Conservation (phyloP, 2,113 vertebrate genomes). For the Rhegmatorhina hoffmannsi region DNA sequence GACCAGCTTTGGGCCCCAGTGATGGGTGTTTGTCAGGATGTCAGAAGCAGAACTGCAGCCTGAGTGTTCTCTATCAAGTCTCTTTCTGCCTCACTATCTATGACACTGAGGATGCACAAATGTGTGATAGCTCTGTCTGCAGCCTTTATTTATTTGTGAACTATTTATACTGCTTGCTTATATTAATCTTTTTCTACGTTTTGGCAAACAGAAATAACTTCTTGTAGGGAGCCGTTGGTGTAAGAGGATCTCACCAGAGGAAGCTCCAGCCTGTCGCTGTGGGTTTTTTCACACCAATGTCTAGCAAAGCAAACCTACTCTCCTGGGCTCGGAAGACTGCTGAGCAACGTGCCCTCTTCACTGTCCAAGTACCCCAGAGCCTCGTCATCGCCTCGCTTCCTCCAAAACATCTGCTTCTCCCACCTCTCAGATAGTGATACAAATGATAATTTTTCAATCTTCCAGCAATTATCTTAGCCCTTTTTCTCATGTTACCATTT, state of each 20-base stretch:
- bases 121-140: background rate
- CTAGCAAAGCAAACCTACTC: background rate
- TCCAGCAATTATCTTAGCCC: constrained; percentile 9
- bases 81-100: background rate
- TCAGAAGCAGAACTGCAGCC: background rate
- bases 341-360: background rate
- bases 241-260: background rate
- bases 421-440: background rate
- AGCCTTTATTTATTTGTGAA: background rate
- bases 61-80: background rate
- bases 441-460: constrained; percentile 40
- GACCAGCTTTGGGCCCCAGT: background rate
- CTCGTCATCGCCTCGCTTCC: background rate
- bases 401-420: constrained; percentile 10
- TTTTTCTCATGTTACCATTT: constrained; percentile 42
- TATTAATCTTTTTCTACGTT: background rate
- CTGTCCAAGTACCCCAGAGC: background rate
- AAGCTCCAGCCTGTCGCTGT: background rate
- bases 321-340: background rate
- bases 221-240: background rate
- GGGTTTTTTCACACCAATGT: background rate
- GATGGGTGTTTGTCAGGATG: background rate
- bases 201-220: background rate
- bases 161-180: background rate
- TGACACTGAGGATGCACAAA: background rate